Evolutionary conservation across 92 coral and sea anemone genomes (phyloP), one percentile per base, ranked within the genome.

Genomic region (Meandrina meandrites): DNA sequence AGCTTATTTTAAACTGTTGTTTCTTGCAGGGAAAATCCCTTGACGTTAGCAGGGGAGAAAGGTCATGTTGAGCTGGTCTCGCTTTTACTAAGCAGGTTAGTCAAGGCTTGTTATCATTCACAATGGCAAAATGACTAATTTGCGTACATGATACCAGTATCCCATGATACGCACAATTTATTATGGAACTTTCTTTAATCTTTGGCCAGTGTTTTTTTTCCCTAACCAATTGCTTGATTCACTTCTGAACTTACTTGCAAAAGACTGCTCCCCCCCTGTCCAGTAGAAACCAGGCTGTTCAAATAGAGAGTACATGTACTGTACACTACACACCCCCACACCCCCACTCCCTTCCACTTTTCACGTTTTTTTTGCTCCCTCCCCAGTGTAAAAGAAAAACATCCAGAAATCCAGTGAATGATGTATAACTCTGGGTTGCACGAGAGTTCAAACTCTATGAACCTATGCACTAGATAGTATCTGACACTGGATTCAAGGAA

Each of bases 1-100:
- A n/a, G n/a, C 5, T 57, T 1, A 57, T 71, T 35, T 18, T 18
- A 42, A 53, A 48, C 34, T 67, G 79, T 14, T 57, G 66, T 74
- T 75, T 87, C 32, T 77, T 87, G 37, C 87, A 96, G 99, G 87
- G 99, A 96, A 85, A 96, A 96, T 75, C 99, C 99, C 31, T 74
- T 96, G 86, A 96, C 99, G 0, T 78, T 96, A 85, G 99, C 96
- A 17, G 98, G 96, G 76, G 99, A 96, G 88, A 96, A 96, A 81
- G 99, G 99, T 69, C 96, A 96, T 78, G 92, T 93, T 47, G 98
- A 96, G 66, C 91, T 96, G 54, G 98, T 96, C 64, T 90, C 96
- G 19, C 53, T 85, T 19, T 85, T 85, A 68, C 82, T 85, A 16
- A 85, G 82, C 88, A 85, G 87, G 87, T 84, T 12, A 13, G 87